Conservation (phyloP, 2,888 invertebrate species). For the Lottia scabra region DNA sequence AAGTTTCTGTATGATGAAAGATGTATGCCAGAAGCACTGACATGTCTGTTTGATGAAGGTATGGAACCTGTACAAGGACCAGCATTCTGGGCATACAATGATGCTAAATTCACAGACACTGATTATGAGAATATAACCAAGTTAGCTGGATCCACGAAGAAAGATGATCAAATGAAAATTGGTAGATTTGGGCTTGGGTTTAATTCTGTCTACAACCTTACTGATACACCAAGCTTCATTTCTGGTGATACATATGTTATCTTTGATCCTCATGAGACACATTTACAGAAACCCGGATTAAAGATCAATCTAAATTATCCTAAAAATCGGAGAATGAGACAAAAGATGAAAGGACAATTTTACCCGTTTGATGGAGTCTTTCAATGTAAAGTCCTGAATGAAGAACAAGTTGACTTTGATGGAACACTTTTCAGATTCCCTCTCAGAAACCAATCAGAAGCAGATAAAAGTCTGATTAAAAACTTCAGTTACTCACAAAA, state of each 20-base stretch:
- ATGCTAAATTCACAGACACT: conserved; percentile 49
- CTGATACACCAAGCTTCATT: conserved; percentile 65
- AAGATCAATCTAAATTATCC: conserved; percentile 38
- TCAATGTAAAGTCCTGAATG: conserved; percentile 37
- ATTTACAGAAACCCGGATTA: conserved; percentile 51
- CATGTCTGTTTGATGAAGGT: conserved; percentile 43
- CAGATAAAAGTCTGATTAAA: conserved; percentile 55
- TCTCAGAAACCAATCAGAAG: conserved; percentile 54
- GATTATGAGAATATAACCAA: conserved; percentile 56
- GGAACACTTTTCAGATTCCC: conserved; percentile 66
- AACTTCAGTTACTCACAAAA: conserved; percentile 40
- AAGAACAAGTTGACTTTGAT: conserved; percentile 24
- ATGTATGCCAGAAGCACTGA: conserved; percentile 36
- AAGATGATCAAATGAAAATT: conserved; percentile 47
- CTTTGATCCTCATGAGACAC: conserved; percentile 62
- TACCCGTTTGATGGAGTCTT: conserved; percentile 52
- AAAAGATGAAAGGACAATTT: conserved; percentile 46
- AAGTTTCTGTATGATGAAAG: conserved; percentile 57
- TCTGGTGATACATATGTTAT: conserved; percentile 59
- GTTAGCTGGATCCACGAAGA: conserved; percentile 57
- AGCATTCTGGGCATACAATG: conserved; percentile 58
- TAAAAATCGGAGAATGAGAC: conserved; percentile 33
- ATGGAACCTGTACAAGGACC: conserved; percentile 58
- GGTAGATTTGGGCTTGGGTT: conserved; percentile 64
- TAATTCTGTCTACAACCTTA: conserved; percentile 64